Conservation (phyloP, 2,888 invertebrate species). For the Orgyia antiqua region DNA sequence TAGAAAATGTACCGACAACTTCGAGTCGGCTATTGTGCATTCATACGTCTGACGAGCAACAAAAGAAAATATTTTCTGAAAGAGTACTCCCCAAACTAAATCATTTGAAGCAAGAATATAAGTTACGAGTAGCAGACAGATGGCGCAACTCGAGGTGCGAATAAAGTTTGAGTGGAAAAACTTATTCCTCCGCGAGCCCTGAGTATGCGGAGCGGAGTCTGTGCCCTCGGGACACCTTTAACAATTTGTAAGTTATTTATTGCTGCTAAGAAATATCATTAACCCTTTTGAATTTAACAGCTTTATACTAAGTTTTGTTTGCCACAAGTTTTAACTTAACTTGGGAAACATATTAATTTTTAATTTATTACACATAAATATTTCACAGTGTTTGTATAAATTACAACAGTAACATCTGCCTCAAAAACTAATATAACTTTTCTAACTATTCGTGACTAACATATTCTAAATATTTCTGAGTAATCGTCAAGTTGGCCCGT, state of each 20-base stretch:
- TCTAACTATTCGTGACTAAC: constrained; percentile 46
- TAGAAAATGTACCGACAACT: constrained; percentile 24
- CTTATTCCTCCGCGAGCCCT: constrained; percentile 59
- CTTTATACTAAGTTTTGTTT: constrained; percentile 43
- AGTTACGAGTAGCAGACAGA: constrained; percentile 61
- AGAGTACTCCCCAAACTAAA: constrained; percentile 68
- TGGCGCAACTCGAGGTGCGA: constrained; percentile 65
- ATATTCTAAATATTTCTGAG: constrained; percentile 54
- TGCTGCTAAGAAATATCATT: constrained; percentile 69
- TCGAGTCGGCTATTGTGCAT: constrained; percentile 50
- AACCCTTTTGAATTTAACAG: constrained; percentile 64
- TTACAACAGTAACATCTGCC: constrained; percentile 21
- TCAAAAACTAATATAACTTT: constrained; percentile 38
- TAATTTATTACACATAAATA: constrained; percentile 21
- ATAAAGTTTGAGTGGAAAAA: constrained; percentile 76
- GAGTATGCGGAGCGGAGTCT: constrained; percentile 48
- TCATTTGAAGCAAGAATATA: constrained; percentile 72
- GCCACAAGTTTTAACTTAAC: constrained; percentile 28
- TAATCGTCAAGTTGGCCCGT: constrained; percentile 53
- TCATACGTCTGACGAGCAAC: constrained; percentile 58
- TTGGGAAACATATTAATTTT: background rate
- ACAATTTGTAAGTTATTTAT: constrained; percentile 76
- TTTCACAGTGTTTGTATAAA: constrained; percentile 28
- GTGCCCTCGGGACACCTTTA: constrained; percentile 66
- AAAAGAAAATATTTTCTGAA: constrained; percentile 69